Percentiles rank a stretch among this genome's conserved stretches.
phyloP scores from a whole-genome alignment of 30 jellyfish, hydroid and myxozoan species.

The Aurelia aurita complex sp. Pacific region DNA sequence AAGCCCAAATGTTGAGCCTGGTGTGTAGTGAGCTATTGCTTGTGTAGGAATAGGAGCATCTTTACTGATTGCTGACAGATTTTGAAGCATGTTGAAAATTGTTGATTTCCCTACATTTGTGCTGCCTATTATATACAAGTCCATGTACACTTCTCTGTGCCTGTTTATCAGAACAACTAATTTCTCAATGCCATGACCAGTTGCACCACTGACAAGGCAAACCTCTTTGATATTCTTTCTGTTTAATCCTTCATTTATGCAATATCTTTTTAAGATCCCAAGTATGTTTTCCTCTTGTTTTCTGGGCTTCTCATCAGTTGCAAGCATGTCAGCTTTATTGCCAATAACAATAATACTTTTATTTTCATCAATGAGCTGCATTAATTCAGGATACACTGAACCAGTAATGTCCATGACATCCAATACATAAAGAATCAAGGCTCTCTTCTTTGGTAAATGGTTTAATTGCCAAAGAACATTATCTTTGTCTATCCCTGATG shows the following conservation, averaged over 20 bases:
- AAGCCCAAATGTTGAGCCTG: conserved; percentile 79
- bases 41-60: conserved; percentile 77
- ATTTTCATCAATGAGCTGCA: conserved; percentile 62
- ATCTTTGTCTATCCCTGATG: conserved; percentile 23
- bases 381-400: conserved; percentile 52
- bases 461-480: conserved; percentile 58
- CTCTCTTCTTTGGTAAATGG: conserved; percentile 50
- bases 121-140: conserved; percentile 82
- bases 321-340: conserved; percentile 79
- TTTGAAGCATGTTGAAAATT: conserved; percentile 72
- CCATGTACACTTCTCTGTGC: conserved; percentile 79
- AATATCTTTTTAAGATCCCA: conserved; percentile 33
- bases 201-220: conserved; percentile 83
- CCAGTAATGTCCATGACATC: conserved; percentile 85
- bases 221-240: conserved; percentile 62
- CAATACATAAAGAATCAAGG: conserved; percentile 80
- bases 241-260: conserved; percentile 62
- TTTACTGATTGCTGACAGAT: conserved; percentile 64
- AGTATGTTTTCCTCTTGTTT: conserved; percentile 60
- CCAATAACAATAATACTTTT: conserved; percentile 81
- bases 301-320: conserved; percentile 73
- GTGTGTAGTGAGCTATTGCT: conserved; percentile 76
- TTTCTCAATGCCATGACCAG: conserved; percentile 83
- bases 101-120: conserved; percentile 88
- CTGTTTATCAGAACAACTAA: conserved; percentile 62